Base-by-base conservation (phyloP, 2,113 vertebrate genomes). In the Neopipo cinnamomea region DNA sequence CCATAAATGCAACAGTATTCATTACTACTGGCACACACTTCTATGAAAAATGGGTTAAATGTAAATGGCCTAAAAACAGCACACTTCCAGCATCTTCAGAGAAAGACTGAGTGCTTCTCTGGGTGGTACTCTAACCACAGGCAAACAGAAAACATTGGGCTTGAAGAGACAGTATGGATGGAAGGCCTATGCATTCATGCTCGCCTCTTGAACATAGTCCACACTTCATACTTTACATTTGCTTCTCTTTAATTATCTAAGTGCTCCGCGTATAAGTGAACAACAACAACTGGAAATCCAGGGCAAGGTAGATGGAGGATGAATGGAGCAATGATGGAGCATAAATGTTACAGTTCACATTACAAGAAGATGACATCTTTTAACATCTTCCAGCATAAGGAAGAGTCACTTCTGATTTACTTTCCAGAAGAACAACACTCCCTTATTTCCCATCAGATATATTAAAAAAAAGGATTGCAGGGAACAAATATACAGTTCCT, bases 321-420 rank as follows among this genome's bases (percentile, higher is more conserved):
- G 89, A 95, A 76, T 39, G 14, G 25, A 84, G 70, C 11, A 28
- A 46, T 22, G 41, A 46, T 2, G 18, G 21, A 78, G 13, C 15
- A 61, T 31, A 55, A 73, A 37, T 73, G 25, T n/a, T 56, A 77
- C 19, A 80, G 24, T 16, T 42, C 39, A 91, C 55, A 11, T 42
- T 84, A 68, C 28, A 80, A 77, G 47, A 35, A 22, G 22, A 58
- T 14, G 6, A 20, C n/a, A 68, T 33, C 25, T 90, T 68, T 77
- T 53, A 81, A 44, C 12, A 62, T 6, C 11, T 5, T 21, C 3
- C 65, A 70, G 11, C 0, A 0, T 35, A 70, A 53, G 9, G 9
- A 67, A 75, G 67, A 22, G 9, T 94, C 19, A 41, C 30, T 66
- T 70, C 31, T 62, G 14, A n/a, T 74, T 41, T 62, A 39, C n/a